Evolutionary conservation across 2,797 vertebrate species (phyloP).

Genomic region (Rallus crepitans): DNA sequence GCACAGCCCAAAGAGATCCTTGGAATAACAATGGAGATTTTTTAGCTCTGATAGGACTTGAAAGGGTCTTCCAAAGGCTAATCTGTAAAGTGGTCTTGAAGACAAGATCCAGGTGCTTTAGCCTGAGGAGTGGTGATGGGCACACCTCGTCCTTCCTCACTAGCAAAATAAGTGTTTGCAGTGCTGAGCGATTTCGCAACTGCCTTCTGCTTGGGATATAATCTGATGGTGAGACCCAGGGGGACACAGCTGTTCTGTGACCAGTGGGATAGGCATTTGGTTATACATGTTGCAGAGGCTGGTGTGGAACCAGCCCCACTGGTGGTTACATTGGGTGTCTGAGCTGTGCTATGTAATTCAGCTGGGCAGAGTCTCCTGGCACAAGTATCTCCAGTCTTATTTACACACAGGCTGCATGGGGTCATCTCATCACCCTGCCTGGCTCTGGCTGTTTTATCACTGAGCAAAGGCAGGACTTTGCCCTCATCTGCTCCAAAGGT

Average conservation of each 20-base stretch:
- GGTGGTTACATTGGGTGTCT: neutral
- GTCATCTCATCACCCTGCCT: neutral
- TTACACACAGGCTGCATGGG: neutral
- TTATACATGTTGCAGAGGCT: neutral
- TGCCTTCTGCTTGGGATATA: neutral
- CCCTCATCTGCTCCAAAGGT: neutral
- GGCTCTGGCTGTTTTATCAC: neutral
- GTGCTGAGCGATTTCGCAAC: slow-evolving; percentile 15
- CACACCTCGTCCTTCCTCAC: neutral
- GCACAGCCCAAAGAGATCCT: neutral
- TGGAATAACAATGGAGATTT: neutral
- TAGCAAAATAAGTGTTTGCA: neutral
- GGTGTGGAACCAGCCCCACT: neutral
- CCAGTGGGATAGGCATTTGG: neutral
- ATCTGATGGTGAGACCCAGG: neutral
- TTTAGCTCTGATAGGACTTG: neutral
- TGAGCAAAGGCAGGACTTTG: neutral
- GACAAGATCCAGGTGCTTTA: neutral
- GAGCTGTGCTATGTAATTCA: neutral
- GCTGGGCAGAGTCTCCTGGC: neutral
- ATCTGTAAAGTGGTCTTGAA: neutral
- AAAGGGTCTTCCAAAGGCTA: neutral
- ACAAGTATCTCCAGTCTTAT: neutral
- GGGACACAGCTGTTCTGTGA: neutral
- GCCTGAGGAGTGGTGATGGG: neutral